Evolutionary conservation across 2,797 vertebrate species (phyloP), one percentile per base, ranked within the genome.

Genomic region (Muraenolepis orangiensis): DNA sequence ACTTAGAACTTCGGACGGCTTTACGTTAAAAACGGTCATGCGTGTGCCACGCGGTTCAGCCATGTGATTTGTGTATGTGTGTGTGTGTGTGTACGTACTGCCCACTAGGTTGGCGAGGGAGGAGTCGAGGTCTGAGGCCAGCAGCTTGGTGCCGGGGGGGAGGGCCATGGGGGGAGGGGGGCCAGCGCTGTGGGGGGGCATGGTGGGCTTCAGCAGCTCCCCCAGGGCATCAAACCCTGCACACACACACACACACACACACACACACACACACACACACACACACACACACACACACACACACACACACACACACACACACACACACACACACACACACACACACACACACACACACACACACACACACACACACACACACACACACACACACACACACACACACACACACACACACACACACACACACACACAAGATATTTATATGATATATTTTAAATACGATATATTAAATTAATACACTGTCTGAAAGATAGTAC

Each of bases 41-140:
- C 8, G 2, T 42, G 51, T 57, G 51, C 51, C n/a, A 18, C 42
- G 42, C 16, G 23, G 23, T 57, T 57, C 51, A 57, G 51, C 20
- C 51, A 57, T 57, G 5, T n/a, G 46, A 23, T 57, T n/a, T 40
- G 38, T 40, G 38, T 40, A 10, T 40, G 38, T 40, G 38, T 40
- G 38, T 40, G 42, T 46, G 42, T 83, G 30, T 66, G 26, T 34
- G 84, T 36, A 93, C 94, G 95, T 91, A 98, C 96, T 97, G 94
- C 95, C 95, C 74, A 96, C 93, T 68, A 96, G 92, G 89, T 95
- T 96, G 81, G 95, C 94, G 88, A 97, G 92, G 77, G 96, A 96
- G 16, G 94, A 94, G 89, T 97, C 95, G 0, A 96, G 95, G 88
- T 96, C 95, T 46, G 91, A 94, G 87, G 94, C 94, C 76, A 95